These are phyloP conservation scores for Lepidochrysops patricia DNA, from an alignment of 2,888 invertebrate species.

Conservation along the genomic window DNA sequence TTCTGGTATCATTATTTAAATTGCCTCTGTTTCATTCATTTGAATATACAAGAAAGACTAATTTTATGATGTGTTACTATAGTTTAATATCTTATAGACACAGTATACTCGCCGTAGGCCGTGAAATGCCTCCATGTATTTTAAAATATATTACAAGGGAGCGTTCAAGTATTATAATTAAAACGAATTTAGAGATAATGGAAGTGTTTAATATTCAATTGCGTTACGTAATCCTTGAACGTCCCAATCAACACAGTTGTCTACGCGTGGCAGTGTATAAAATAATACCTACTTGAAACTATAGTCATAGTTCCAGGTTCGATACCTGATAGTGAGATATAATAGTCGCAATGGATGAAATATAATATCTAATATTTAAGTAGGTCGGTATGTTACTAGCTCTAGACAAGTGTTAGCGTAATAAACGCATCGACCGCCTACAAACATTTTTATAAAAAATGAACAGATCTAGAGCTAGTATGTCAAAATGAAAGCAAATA, in stretches of 20 bases:
- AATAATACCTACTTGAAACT: background rate
- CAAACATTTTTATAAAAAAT: background rate
- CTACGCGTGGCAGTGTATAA: background rate
- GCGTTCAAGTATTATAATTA: no score
- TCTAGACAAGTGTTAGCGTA: background rate
- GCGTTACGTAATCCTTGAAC: no score
- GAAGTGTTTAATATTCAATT: no score
- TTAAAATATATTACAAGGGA: no score
- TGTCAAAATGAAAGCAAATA: background rate
- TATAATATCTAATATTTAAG: constrained; percentile 7
- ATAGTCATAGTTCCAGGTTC: background rate
- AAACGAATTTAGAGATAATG: no score
- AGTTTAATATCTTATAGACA: no score
- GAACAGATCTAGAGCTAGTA: background rate
- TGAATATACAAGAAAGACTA: no score
- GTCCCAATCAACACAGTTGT: background rate
- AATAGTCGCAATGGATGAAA: constrained; percentile 5
- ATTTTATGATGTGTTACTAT: no score
- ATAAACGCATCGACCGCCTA: background rate
- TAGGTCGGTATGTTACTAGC: background rate
- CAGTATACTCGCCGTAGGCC: no score
- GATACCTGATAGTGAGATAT: constrained; percentile 7
- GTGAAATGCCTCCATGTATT: no score
- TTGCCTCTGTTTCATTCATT: no score
- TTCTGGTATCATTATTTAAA: no score